Conservation (phyloP, 2,888 invertebrate species). For the Parnassius smintheus region DNA sequence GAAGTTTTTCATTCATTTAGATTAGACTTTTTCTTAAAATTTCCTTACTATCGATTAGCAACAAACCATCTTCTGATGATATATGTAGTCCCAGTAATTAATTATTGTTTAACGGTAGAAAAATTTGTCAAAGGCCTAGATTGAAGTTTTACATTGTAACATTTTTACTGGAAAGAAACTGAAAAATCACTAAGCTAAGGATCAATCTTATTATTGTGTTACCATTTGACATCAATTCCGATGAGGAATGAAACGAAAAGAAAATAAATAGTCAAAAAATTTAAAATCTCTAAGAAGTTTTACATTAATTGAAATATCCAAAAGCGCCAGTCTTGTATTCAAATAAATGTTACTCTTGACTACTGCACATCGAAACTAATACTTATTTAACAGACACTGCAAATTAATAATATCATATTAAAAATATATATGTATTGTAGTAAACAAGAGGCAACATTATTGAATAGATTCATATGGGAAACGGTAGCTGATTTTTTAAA, state of each 20-base stretch:
- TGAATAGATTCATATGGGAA: conserved; percentile 13
- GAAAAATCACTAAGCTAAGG: conserved; percentile 68
- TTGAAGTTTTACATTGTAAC: conserved; percentile 27
- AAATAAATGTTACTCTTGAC: conserved; percentile 40
- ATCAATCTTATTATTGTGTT: conserved; percentile 64
- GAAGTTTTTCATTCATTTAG: conserved; percentile 24
- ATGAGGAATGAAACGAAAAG: conserved; percentile 80
- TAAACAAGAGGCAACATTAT: conserved; percentile 20
- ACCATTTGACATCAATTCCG: conserved; percentile 69
- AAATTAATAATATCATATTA: background rate
- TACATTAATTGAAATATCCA: conserved; percentile 66
- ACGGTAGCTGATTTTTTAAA: conserved; percentile 10
- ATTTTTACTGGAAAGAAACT: conserved; percentile 69
- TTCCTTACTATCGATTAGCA: conserved; percentile 20
- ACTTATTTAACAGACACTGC: background rate
- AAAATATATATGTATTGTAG: background rate
- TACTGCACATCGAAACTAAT: conserved; percentile 28
- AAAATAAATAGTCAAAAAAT: conserved; percentile 49
- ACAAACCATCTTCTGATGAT: conserved; percentile 26
- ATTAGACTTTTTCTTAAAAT: conserved; percentile 23
- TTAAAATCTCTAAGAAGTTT: conserved; percentile 39
- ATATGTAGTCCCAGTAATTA: conserved; percentile 8
- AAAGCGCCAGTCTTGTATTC: conserved; percentile 73
- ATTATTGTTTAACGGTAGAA: background rate
- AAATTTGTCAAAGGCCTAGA: conserved; percentile 1